Conservation (phyloP, 2,113 vertebrate genomes). For the Albula glossodonta region DNA sequence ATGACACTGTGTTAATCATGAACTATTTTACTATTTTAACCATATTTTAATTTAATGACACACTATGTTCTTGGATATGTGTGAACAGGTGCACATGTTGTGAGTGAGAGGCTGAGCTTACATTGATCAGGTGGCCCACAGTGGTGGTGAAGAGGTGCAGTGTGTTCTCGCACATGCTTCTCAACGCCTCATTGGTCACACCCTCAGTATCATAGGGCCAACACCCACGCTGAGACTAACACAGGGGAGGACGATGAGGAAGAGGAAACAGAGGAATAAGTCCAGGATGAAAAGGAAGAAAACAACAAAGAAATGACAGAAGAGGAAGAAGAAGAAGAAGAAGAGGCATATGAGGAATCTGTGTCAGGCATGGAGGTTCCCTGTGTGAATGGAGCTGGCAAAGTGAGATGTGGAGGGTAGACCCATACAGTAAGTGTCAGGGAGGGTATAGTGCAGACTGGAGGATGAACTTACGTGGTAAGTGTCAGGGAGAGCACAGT, state of each 20-base stretch:
- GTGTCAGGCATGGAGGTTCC: too few species aligned
- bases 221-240: conserved; percentile 55
- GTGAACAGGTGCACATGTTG: neutral
- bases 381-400: too few species aligned
- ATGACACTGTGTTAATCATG: too few species aligned
- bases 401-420: too few species aligned
- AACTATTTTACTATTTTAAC: too few species aligned
- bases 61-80: neutral
- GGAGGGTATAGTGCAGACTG: too few species aligned
- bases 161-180: conserved; percentile 80
- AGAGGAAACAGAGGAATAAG: neutral
- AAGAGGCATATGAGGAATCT: neutral
- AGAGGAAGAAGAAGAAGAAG: neutral
- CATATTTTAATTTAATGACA: too few species aligned
- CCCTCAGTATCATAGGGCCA: conserved; percentile 68
- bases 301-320: neutral
- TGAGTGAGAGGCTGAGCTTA: conserved; percentile 51
- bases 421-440: neutral
- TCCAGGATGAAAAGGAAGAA: too few species aligned
- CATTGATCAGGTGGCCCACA: conserved; percentile 78
- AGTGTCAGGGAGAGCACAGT: conserved; percentile 79
- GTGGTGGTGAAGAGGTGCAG: conserved; percentile 90
- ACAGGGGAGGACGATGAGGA: neutral
- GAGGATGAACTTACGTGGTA: conserved; percentile 51
- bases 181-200: conserved; percentile 71